Conservation (phyloP, 92 coral and sea anemone genomes). For the Scolanthus callimorphus region DNA sequence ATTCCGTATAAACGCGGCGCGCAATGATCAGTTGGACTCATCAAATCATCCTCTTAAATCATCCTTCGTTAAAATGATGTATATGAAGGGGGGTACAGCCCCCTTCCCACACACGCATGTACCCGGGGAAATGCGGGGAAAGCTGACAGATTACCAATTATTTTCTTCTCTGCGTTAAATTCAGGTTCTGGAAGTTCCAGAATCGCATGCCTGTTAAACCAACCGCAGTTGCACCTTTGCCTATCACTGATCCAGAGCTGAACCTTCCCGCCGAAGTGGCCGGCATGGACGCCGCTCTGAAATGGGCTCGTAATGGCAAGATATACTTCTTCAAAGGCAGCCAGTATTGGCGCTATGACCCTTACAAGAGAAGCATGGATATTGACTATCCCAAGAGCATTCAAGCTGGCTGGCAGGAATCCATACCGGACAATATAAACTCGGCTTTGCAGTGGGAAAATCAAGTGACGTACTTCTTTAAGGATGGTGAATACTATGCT, state of each 20-base stretch:
- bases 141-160: too few species aligned
- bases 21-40: too few species aligned
- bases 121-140: too few species aligned
- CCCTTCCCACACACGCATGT: too few species aligned
- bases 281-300: conserved; percentile 69
- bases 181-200: conserved; percentile 33
- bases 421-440: conserved; percentile 52
- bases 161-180: too few species aligned
- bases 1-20: too few species aligned
- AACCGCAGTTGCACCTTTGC: not conserved
- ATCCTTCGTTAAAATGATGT: too few species aligned
- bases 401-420: conserved; percentile 48
- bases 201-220: conserved; percentile 10
- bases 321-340: conserved; percentile 62
- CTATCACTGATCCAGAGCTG: conserved; percentile 30
- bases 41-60: too few species aligned
- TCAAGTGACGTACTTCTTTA: conserved; percentile 76
- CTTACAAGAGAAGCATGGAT: conserved; percentile 16
- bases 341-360: conserved; percentile 68
- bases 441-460: conserved; percentile 87
- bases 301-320: conserved; percentile 62
- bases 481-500: conserved; percentile 63
- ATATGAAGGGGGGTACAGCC: too few species aligned
- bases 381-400: conserved; percentile 53
- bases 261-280: conserved; percentile 39